Evolutionary conservation across 35 echinoderm and acorn worm species (phyloP).

Genomic region (Lytechinus pictus): DNA sequence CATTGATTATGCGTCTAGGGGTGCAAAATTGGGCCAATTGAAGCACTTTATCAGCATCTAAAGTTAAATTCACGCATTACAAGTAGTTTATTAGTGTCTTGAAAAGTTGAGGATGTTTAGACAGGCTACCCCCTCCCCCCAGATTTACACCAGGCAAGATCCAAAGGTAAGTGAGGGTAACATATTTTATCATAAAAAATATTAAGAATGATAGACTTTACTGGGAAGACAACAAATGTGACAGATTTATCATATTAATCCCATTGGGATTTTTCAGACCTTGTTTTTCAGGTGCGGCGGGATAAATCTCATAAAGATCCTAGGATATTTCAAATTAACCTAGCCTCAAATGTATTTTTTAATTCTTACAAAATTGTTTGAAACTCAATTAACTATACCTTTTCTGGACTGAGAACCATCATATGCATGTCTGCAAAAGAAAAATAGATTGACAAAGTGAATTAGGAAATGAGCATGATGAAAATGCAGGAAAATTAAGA

Average conservation of each 20-base stretch:
- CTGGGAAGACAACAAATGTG: background rate
- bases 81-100: too few relatives aligned
- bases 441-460: background rate
- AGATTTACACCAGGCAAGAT: too few relatives aligned
- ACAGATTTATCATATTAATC: background rate
- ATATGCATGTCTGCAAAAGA: slow-evolving; percentile 96
- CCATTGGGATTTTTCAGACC: background rate
- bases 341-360: background rate
- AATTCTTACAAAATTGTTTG: background rate
- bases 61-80: too few relatives aligned
- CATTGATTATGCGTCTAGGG: too few relatives aligned
- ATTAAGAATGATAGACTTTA: background rate
- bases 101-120: too few relatives aligned
- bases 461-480: background rate
- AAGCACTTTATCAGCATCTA: too few relatives aligned
- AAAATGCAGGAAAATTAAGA: too few relatives aligned
- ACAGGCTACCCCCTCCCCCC: too few relatives aligned
- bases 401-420: slow-evolving; percentile 94
- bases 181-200: too few relatives aligned
- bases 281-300: background rate
- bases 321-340: background rate
- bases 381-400: slow-evolving; percentile 50
- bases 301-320: background rate
- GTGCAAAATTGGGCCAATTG: too few relatives aligned
- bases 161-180: too few relatives aligned